These are phyloP conservation scores for Cichladusa arquata DNA, from an alignment of 2,113 vertebrate genomes.

Conservation along the genomic window DNA sequence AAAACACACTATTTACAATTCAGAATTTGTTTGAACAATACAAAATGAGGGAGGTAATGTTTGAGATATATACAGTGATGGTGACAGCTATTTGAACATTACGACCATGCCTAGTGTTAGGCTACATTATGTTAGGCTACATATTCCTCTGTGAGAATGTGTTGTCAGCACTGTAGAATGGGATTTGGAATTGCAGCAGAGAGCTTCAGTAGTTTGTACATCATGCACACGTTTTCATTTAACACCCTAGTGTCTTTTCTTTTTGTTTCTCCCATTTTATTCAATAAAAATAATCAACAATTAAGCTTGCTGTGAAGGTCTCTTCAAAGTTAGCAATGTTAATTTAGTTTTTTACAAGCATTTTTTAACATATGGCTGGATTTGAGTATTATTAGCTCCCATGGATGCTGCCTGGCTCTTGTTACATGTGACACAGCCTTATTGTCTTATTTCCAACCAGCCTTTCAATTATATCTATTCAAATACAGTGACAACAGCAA, in stretches of 20 bases:
- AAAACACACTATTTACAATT: not conserved
- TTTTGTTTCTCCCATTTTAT: not conserved
- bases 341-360: not conserved
- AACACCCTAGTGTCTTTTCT: not conserved
- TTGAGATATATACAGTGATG: not conserved
- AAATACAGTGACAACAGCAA: not conserved
- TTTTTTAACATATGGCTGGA: not conserved
- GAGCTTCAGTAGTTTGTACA: not conserved
- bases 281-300: not conserved
- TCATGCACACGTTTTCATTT: not conserved
- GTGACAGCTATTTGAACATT: not conserved
- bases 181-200: not conserved
- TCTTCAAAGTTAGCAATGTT: not conserved
- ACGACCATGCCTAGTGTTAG: not conserved
- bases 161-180: not conserved
- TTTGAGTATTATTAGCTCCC: not conserved
- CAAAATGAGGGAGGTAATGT: not conserved
- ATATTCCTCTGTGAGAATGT: not conserved
- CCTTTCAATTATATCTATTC: not conserved
- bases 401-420: not conserved
- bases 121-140: not conserved
- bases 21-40: not conserved
- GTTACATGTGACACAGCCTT: not conserved
- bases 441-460: not conserved
- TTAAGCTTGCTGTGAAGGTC: not conserved